These are phyloP conservation scores for Drosophila nigritarsus DNA, from an alignment of 2,888 invertebrate species.

Conservation along the genomic window DNA sequence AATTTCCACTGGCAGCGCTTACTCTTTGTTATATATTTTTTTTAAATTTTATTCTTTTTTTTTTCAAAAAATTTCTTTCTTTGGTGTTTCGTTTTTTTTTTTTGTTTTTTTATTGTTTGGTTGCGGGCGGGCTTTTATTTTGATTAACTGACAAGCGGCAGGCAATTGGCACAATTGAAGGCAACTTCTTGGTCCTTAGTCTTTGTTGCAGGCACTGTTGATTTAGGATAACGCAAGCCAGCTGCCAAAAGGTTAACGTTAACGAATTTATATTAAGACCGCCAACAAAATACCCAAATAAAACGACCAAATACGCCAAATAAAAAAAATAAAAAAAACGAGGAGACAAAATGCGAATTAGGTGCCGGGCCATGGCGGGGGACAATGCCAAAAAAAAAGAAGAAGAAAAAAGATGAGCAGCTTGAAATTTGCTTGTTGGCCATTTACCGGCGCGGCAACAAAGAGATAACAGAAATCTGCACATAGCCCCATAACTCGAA, in stretches of 20 bases:
- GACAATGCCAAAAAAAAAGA: neutral
- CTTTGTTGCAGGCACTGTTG: constrained; percentile 66
- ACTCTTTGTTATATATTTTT: constrained; percentile 56
- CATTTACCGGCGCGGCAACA: constrained; percentile 58
- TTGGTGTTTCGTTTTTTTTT: constrained; percentile 13
- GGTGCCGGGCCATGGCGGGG: neutral
- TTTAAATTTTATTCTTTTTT: constrained; percentile 38
- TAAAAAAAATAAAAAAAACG: neutral
- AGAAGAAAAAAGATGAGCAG: constrained; percentile 54
- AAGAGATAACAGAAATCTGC: constrained; percentile 60
- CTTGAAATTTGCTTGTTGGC: constrained; percentile 67
- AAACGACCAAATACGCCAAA: constrained; percentile 31
- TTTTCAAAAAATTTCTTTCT: constrained; percentile 28
- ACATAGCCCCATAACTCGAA: constrained; percentile 54
- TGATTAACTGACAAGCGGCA: constrained; percentile 79
- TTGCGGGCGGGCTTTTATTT: constrained; percentile 69
- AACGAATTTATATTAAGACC: constrained; percentile 70
- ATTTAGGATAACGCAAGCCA: constrained; percentile 74
- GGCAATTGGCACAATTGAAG: constrained; percentile 79
- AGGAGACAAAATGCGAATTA: constrained; percentile 3
- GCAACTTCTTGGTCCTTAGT: constrained; percentile 39
- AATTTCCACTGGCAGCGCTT: constrained; percentile 59
- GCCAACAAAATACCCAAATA: constrained; percentile 38
- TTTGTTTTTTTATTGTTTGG: constrained; percentile 23
- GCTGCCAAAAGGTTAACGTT: constrained; percentile 75